Base-by-base conservation (phyloP, 2,888 invertebrate genomes). In the Archaeoteleia sp. region DNA sequence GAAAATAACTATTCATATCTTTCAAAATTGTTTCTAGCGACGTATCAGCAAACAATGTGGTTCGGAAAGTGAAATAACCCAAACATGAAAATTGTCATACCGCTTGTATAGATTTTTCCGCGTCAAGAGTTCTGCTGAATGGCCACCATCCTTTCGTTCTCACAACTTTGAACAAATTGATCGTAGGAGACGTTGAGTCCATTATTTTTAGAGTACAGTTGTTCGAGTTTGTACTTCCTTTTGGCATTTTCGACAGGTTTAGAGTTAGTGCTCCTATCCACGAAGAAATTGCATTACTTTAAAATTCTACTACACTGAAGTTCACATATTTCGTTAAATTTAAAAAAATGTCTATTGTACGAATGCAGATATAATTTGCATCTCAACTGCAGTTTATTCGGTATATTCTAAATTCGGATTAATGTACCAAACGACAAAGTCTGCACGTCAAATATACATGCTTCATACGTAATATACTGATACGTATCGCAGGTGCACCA, bases 111-210 rank as follows among this genome's bases (percentile, higher is more conserved):
- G 76, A 74, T 29, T 70, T 70, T 12, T 78, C 82, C 1, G 78
- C 66, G 3, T 73, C 70, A 27, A 82, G 78, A 14, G 71, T 74
- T 4, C 79, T 81, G 25, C 78, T 81, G 58, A 91, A 87, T 0
- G 92, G 91, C 91, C 93, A 93, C 93, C 93, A 93, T 0, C 90
- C 92, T 61, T 87, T 87, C 2, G 89, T 85, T 8, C 87, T 83
- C 72, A 87, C 87, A 0, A 86, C 78, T 57, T 88, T 87, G 80
- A 93, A 93, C n/a, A 93, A 82, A 85, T 92, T 91, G 0, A 91
- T 78, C 58, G 85, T 88, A 12, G 88, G 89, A 1, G 85, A 76
- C 8, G 73, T 70, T 1, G 83, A 84, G 7, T 88, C 85, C 14
- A 87, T 71, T 7, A 85, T 80, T 6, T 85, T 82, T 12, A 88